These are phyloP conservation scores for Malacoraja senta DNA, from an alignment of 2,797 vertebrate species.

Conservation along the genomic window DNA sequence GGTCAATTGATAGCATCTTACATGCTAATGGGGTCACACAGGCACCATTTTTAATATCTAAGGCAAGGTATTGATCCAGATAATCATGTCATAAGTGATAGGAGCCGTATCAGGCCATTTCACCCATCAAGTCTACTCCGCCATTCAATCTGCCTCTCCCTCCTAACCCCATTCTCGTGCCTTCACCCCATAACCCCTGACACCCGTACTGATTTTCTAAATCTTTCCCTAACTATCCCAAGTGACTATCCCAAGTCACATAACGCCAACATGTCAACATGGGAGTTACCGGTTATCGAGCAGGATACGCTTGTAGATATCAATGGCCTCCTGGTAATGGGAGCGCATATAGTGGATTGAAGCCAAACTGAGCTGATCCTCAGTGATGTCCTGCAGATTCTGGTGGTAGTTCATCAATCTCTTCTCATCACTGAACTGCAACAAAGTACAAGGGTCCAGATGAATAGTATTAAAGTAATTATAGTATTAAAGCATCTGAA, in stretches of 20 bases:
- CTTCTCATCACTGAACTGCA: conserved; percentile 90
- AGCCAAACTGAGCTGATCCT: conserved; percentile 93
- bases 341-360: conserved; percentile 98
- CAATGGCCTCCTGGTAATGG: conserved; percentile 95
- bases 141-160: too few relatives aligned
- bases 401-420: conserved; percentile 93
- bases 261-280: not conserved
- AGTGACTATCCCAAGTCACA: not conserved
- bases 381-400: conserved; percentile 88
- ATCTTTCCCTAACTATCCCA: not conserved
- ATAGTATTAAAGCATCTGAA: too few relatives aligned
- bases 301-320: conserved; percentile 92
- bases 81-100: too few relatives aligned
- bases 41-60: not conserved
- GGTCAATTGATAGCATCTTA: not conserved
- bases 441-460: not conserved
- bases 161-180: too few relatives aligned
- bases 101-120: too few relatives aligned
- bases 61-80: not conserved
- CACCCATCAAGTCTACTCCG: too few relatives aligned
- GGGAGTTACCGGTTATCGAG: conserved; percentile 78
- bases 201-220: too few relatives aligned
- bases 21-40: not conserved
- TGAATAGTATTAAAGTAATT: too few relatives aligned
- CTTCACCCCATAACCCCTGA: too few relatives aligned